A percentile compares a stretch with the other conserved stretches of the same genome.
phyloP scores from a whole-genome alignment of 2,113 vertebrate genomes.

The Columbina picui region DNA sequence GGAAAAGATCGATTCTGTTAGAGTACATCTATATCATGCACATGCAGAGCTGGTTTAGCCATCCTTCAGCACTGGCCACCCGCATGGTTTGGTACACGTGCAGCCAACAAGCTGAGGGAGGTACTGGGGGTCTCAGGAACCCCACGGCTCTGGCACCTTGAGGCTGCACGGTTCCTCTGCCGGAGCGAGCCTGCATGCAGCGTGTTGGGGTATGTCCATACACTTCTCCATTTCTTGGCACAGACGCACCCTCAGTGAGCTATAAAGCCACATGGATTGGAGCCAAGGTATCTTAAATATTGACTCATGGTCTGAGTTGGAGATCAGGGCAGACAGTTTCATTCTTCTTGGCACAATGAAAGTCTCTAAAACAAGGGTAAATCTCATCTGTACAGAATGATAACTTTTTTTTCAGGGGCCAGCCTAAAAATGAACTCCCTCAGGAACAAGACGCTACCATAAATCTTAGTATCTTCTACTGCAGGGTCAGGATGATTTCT shows the following conservation, averaged over 20 bases:
- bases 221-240: background rate
- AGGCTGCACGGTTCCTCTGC: background rate
- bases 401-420: constrained; percentile 18
- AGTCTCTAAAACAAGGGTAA: constrained; percentile 43
- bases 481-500: background rate
- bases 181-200: background rate
- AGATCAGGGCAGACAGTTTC: constrained; percentile 58
- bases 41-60: background rate
- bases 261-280: background rate
- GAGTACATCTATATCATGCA: background rate
- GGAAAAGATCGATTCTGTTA: background rate
- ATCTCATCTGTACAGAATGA: constrained; percentile 4
- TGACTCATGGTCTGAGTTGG: constrained; percentile 61
- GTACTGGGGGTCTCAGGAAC: accelerated
- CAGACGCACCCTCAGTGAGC: background rate
- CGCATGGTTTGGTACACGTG: accelerated
- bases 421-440: constrained; percentile 14
- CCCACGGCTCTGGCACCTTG: accelerated
- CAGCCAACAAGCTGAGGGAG: background rate
- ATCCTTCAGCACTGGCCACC: background rate
- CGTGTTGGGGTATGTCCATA: accelerated
- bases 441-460: background rate
- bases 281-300: constrained; percentile 64
- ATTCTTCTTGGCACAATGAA: constrained; percentile 52
- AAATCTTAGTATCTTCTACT: background rate